Evolutionary conservation across 2,888 invertebrate genomes (phyloP).

Genomic region (Scelioninae gen. 2): DNA sequence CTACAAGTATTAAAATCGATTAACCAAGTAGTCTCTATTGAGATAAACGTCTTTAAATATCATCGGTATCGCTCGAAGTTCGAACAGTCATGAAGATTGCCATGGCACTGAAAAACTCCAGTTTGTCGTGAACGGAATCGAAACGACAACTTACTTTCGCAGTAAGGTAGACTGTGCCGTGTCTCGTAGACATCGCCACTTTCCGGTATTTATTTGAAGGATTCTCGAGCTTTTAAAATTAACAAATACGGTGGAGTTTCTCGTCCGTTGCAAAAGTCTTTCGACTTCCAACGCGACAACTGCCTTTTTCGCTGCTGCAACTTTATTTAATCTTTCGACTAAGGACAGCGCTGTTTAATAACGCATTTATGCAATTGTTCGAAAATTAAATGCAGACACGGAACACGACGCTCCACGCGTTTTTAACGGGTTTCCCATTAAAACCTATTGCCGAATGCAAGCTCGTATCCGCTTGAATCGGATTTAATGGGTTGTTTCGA

Average conservation of each 20-base stretch:
- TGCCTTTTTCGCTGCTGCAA: conserved; percentile 14
- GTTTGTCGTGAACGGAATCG: conserved; percentile 91
- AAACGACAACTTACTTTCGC: conserved; percentile 88
- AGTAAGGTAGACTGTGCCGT: conserved; percentile 77
- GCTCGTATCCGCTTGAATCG: no score
- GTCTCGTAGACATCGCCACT: conserved; percentile 32
- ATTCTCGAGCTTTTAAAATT: conserved; percentile 47
- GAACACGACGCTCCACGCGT: no score
- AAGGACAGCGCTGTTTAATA: conserved; percentile 15
- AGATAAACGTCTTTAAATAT: conserved; percentile 92
- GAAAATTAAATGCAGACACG: no score
- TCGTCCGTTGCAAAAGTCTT: conserved; percentile 37
- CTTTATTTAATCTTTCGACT: neutral
- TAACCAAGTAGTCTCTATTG: no score
- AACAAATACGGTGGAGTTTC: conserved; percentile 42
- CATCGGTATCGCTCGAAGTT: conserved; percentile 91
- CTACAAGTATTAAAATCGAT: conserved; percentile 83
- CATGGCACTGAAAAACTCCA: conserved; percentile 85
- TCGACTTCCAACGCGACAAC: conserved; percentile 21
- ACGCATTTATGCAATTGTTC: no score
- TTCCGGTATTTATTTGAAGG: conserved; percentile 19
- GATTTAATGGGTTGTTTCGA: no score
- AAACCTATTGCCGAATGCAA: no score
- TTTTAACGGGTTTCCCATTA: no score
- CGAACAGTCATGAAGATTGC: conserved; percentile 94